Evolutionary conservation across 2,797 vertebrate genomes (phyloP), one percentile per base, ranked within the genome.

Genomic region (Hippoglossus hippoglossus): DNA sequence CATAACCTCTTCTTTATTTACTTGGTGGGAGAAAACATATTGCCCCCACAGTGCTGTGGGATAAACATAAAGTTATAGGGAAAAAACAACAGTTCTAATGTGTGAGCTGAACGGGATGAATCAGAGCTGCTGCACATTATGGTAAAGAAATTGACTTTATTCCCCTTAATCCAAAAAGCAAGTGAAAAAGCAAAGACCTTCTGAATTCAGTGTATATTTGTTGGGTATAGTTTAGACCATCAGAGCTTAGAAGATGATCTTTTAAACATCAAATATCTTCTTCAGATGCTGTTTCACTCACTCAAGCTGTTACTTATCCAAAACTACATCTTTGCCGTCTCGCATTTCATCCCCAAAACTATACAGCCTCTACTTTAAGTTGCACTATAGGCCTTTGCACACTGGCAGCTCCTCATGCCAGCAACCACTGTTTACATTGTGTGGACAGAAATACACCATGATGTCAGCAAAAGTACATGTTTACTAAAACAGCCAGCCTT

Each of bases 1-100:
- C 89, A 87, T 94, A 93, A 94, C 89, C 90, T 86, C 81, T 81
- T 89, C 88, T 93, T 93, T 94, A 95, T 95, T 95, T 95, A 95
- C 92, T 93, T 69, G 79, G 71, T 78, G 82, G 80, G 77, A 80
- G 86, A 84, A 90, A 93, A 91, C 91, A 81, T 87, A 91, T 91
- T 91, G 84, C 83, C 80, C 12, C 57, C 24, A 67, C 83, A 91
- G 89, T 88, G 73, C 84, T 87, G 65, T 66, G 75, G 76, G 77
- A 87, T 82, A 90, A 89, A 91, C 77, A 91, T 62, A 76, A 86
- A 89, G 77, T 89, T 84, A 46, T 19, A 63, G 61, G 67, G 78
- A 74, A 6, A 82, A 89, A 88, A 88, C 72, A 80, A 88, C 54
- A 77, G 75, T 71, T 80, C n/a, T 63, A 69, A 78, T 77, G 71